These are phyloP conservation scores for Drosophila leontia DNA, from an alignment of 1,140 invertebrate genomes.

Conservation along the genomic window DNA sequence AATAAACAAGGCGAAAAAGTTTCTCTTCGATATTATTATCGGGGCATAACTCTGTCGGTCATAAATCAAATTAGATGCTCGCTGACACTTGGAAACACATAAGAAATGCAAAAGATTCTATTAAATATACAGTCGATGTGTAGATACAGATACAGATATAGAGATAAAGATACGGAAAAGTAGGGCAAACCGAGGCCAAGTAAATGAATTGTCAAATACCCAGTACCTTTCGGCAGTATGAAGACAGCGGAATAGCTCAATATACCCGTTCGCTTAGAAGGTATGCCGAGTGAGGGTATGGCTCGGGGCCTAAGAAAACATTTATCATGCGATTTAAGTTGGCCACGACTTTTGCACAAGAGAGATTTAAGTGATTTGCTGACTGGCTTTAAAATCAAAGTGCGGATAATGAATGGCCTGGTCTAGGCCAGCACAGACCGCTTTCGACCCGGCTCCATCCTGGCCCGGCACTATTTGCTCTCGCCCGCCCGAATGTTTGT, in stretches of 20 bases:
- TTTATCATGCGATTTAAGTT: conserved; percentile 82
- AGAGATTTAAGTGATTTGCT: conserved; percentile 81
- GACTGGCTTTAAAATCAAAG: conserved; percentile 79
- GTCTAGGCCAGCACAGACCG: neutral
- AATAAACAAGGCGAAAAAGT: conserved; percentile 59
- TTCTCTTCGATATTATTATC: conserved; percentile 79
- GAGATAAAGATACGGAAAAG: conserved; percentile 24
- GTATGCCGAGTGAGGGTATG: neutral
- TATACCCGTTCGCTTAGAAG: conserved; percentile 11
- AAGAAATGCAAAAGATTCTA: conserved; percentile 82
- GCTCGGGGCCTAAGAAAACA: conserved; percentile 61
- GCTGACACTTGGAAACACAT: conserved; percentile 81
- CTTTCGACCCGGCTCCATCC: conserved; percentile 1
- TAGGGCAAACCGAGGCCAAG: conserved; percentile 6
- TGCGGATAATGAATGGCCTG: conserved; percentile 71
- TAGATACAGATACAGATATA: conserved; percentile 6
- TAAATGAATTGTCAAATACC: conserved; percentile 54
- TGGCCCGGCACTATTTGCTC: conserved; percentile 68
- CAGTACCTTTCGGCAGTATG: conserved; percentile 3
- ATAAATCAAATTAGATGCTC: conserved; percentile 80
- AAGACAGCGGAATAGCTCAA: neutral
- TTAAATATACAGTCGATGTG: conserved; percentile 73
- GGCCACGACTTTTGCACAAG: conserved; percentile 76
- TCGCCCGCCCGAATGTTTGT: conserved; percentile 62
- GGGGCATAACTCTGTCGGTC: conserved; percentile 79